Percentiles rank a stretch among this genome's conserved stretches.
phyloP scores from a whole-genome alignment of 2,797 vertebrate species.

The Mionectes olivaceus region DNA sequence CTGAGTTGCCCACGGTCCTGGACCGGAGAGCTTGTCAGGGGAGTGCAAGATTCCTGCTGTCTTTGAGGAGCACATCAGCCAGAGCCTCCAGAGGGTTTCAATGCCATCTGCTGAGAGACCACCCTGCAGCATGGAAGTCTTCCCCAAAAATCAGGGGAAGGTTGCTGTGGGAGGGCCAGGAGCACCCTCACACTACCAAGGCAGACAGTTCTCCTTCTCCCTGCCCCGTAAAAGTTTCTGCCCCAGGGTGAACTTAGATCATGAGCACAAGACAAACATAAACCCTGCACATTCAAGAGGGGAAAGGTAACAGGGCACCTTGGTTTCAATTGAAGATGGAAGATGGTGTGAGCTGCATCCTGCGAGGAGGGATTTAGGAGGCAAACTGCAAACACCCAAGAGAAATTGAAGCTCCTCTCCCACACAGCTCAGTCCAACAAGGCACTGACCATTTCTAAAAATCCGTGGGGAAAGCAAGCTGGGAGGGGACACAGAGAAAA shows the following conservation, averaged over 20 bases:
- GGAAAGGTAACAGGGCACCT: not conserved
- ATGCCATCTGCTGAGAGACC: not conserved
- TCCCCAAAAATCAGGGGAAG: not conserved
- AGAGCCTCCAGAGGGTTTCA: not conserved
- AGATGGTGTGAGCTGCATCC: rapidly evolving
- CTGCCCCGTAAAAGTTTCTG: not conserved
- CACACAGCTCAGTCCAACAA: not conserved
- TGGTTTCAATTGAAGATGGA: rapidly evolving
- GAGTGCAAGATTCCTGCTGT: not conserved
- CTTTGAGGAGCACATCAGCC: not conserved
- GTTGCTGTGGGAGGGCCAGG: not conserved
- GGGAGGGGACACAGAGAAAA: not conserved
- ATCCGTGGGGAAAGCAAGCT: not conserved
- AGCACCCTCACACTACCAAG: rapidly evolving
- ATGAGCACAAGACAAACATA: not conserved
- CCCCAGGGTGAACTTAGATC: not conserved
- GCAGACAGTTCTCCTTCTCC: not conserved
- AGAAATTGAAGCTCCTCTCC: not conserved
- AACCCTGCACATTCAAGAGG: not conserved
- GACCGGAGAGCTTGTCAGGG: not conserved
- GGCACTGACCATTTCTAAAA: not conserved
- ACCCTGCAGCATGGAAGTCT: not conserved
- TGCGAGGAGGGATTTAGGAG: not conserved
- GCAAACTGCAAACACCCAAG: not conserved
- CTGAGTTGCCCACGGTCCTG: not conserved